Conservation (phyloP, 2,113 vertebrate species). For the Phylloscopus trochiloides region DNA sequence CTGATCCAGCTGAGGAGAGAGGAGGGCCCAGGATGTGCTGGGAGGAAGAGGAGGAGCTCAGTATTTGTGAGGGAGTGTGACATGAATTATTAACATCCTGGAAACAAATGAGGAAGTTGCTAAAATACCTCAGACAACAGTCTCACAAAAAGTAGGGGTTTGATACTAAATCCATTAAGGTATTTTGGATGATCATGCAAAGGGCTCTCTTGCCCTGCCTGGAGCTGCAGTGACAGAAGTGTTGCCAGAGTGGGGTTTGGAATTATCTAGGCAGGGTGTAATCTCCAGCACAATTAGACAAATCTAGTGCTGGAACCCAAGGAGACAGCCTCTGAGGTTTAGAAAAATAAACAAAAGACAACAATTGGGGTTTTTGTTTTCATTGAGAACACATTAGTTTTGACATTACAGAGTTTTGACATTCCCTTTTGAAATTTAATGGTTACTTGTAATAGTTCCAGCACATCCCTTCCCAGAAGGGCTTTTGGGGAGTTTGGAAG, state of each 20-base stretch:
- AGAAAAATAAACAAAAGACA: background rate
- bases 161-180: background rate
- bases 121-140: background rate
- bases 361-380: background rate
- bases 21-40: rapidly evolving
- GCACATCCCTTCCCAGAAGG: no score
- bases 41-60: background rate
- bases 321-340: background rate
- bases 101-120: background rate
- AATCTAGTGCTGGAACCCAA: background rate
- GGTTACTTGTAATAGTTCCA: no score
- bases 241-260: background rate
- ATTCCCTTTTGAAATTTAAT: no score
- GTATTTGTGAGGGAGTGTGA: background rate
- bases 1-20: background rate
- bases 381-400: background rate
- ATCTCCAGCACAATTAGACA: background rate
- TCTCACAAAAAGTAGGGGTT: background rate
- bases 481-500: no score
- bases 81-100: background rate
- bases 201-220: background rate
- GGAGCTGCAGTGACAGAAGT: background rate
- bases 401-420: background rate
- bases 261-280: background rate
- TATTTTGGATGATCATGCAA: background rate